Percentiles rank a stretch among this genome's conserved stretches.
Conservation (phyloP, 2,888 invertebrate species). For the Melitaea athalia region DNA sequence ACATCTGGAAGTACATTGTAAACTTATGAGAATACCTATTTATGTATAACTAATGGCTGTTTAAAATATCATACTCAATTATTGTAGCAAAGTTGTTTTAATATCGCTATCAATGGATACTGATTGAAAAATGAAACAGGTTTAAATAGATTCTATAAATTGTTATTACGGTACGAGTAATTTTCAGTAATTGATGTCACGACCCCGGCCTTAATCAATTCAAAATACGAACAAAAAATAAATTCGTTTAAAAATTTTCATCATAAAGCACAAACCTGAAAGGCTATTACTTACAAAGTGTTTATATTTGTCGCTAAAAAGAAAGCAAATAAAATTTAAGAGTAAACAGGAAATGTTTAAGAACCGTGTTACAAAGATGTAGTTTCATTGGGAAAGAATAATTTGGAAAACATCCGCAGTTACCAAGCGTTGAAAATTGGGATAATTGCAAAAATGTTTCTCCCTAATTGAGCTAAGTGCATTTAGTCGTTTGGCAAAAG, state of each 20-base stretch:
- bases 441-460: constrained; percentile 3
- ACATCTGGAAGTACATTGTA: too few relatives aligned
- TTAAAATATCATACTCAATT: neutral
- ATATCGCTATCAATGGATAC: neutral
- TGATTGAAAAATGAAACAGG: neutral
- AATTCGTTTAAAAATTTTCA: too few relatives aligned
- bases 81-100: neutral
- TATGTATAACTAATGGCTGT: neutral
- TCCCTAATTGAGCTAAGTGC: constrained; percentile 22
- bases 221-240: neutral
- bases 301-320: neutral
- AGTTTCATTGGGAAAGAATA: neutral
- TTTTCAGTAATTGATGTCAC: neutral
- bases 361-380: neutral
- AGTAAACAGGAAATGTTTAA: neutral
- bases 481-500: constrained; percentile 13
- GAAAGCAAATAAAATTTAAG: neutral
- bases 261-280: neutral
- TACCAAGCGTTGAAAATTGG: neutral
- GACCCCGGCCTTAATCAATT: neutral
- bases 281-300: neutral
- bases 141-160: neutral
- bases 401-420: constrained; percentile 1
- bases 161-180: neutral
- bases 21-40: too few relatives aligned